Evolutionary conservation across 1,140 invertebrate genomes (phyloP).

Genomic region (Gerris buenoi): DNA sequence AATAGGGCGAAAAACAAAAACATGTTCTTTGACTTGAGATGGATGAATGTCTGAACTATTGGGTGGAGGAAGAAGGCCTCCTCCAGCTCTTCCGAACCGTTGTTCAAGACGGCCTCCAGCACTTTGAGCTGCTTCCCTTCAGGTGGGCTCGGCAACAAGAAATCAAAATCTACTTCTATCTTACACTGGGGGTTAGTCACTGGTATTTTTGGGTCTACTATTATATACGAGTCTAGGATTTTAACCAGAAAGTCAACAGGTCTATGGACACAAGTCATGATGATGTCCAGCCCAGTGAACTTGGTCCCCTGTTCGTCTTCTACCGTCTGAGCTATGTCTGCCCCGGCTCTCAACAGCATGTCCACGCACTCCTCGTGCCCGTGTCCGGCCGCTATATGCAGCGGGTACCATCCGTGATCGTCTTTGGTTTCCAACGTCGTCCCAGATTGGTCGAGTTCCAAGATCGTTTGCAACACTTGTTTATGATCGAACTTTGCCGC

Average conservation of each 20-base stretch:
- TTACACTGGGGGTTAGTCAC: slow-evolving; percentile 32
- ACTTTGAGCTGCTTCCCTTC: slow-evolving; percentile 31
- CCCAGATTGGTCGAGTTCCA: slow-evolving; percentile 5
- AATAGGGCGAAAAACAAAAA: neutral
- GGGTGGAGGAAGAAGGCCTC: slow-evolving; percentile 34
- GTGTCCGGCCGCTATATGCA: slow-evolving; percentile 41
- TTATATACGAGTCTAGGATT: slow-evolving; percentile 34
- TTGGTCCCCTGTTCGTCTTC: slow-evolving; percentile 33
- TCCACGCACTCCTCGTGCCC: slow-evolving; percentile 40
- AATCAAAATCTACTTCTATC: slow-evolving; percentile 33
- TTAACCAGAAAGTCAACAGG: slow-evolving; percentile 34
- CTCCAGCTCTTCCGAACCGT: slow-evolving; percentile 32
- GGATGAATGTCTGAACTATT: slow-evolving; percentile 32
- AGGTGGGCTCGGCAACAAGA: slow-evolving; percentile 30
- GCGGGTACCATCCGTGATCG: slow-evolving; percentile 37
- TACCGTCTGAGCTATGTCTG: slow-evolving; percentile 39
- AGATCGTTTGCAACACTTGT: slow-evolving; percentile 11
- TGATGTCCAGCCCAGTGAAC: slow-evolving; percentile 31
- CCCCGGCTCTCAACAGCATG: slow-evolving; percentile 38
- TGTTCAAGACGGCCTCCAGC: slow-evolving; percentile 34
- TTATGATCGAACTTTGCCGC: slow-evolving; percentile 38
- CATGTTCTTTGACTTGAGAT: slow-evolving; percentile 31
- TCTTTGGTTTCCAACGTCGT: slow-evolving; percentile 32
- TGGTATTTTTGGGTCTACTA: slow-evolving; percentile 28
- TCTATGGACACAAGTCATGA: slow-evolving; percentile 34